A percentile compares a stretch with the other conserved stretches of the same genome.
Conservation (phyloP, 1,140 invertebrate species). For the Trachymyrmex cornetzi region DNA sequence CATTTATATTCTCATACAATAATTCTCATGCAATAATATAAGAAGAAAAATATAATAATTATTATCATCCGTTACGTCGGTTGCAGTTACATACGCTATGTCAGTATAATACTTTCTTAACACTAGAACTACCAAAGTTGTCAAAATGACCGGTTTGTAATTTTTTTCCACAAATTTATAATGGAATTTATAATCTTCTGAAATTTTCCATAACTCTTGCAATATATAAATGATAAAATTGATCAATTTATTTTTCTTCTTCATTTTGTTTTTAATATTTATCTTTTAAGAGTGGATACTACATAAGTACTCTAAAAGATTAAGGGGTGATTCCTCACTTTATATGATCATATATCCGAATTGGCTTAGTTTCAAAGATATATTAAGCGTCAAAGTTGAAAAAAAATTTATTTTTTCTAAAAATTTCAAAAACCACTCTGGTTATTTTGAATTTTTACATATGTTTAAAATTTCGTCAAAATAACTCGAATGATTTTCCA, state of each 20-base stretch:
- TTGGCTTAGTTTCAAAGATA: too few relatives aligned
- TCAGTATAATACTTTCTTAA: not conserved
- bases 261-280: not conserved
- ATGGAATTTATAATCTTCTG: too few relatives aligned
- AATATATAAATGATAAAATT: not conserved
- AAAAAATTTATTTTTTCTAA: not conserved
- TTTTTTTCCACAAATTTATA: not conserved
- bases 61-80: not conserved
- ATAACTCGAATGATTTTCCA: too few relatives aligned
- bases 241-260: not conserved
- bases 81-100: not conserved
- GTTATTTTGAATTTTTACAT: too few relatives aligned
- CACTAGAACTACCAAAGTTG: not conserved
- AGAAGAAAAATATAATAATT: constrained; percentile 7
- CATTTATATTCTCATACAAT: not conserved
- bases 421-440: too few relatives aligned
- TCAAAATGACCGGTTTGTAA: not conserved
- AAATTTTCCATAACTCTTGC: not conserved
- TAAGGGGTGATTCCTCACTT: too few relatives aligned
- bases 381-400: not conserved
- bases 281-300: too few relatives aligned
- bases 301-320: too few relatives aligned
- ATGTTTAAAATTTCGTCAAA: too few relatives aligned
- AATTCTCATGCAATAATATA: not conserved
- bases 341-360: too few relatives aligned